phyloP scores from a whole-genome alignment of 2,113 vertebrate genomes.

The Trematomus loennbergii region DNA sequence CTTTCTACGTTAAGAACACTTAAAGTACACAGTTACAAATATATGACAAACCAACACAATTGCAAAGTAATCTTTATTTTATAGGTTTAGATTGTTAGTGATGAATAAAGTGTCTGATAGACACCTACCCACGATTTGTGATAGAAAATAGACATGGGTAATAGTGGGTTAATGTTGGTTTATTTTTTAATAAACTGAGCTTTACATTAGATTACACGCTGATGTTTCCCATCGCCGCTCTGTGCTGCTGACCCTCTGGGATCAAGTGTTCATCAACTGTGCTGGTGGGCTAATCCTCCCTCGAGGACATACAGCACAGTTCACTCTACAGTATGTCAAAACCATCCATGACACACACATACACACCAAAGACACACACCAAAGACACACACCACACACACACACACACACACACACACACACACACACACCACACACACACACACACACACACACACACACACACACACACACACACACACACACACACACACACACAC shows the following conservation, averaged over 20 bases:
- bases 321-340: neutral
- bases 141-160: too few relatives aligned
- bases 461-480: too few relatives aligned
- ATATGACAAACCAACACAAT: neutral
- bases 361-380: too few relatives aligned
- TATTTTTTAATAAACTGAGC: neutral
- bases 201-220: conserved; percentile 1
- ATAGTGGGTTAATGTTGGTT: neutral
- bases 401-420: too few relatives aligned
- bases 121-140: neutral
- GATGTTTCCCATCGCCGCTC: conserved; percentile 22
- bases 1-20: neutral
- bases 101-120: neutral
- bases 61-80: too few relatives aligned
- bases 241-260: conserved; percentile 14
- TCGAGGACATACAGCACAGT: conserved; percentile 25
- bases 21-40: neutral
- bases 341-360: neutral
- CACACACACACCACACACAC: too few relatives aligned
- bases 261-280: conserved; percentile 10
- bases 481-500: too few relatives aligned
- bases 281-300: conserved; percentile 28
- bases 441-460: too few relatives aligned
- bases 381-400: too few relatives aligned
- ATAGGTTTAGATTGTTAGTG: too few relatives aligned